phyloP scores from a whole-genome alignment of 2,797 vertebrate species.

The Artibeus lituratus region DNA sequence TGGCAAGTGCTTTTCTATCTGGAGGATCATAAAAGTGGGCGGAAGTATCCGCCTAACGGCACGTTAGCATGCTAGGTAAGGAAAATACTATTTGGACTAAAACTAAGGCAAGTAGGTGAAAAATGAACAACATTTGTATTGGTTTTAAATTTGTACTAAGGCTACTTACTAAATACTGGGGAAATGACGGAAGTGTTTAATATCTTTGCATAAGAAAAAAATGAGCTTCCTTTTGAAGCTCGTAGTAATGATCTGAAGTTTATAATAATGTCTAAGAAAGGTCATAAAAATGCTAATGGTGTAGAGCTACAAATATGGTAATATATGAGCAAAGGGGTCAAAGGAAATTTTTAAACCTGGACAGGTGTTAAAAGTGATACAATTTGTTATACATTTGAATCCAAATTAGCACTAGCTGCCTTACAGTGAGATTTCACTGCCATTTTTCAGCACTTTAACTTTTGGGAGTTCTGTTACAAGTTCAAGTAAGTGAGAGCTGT shows the following conservation, averaged over 20 bases:
- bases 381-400: conserved; percentile 16
- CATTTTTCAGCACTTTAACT: conserved; percentile 29
- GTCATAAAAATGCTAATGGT: conserved; percentile 3
- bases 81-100: background rate
- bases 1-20: conserved; percentile 32
- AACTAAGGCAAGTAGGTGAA: conserved; percentile 25
- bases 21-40: background rate
- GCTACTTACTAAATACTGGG: background rate
- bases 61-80: background rate
- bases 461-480: conserved; percentile 31
- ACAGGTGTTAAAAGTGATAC: conserved; percentile 16
- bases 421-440: conserved; percentile 26
- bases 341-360: background rate
- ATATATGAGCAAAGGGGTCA: background rate
- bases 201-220: conserved; percentile 13
- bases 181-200: conserved; percentile 21
- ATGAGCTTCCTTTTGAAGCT: background rate
- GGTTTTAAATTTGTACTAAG: conserved; percentile 42
- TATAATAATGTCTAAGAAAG: background rate
- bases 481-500: conserved; percentile 40
- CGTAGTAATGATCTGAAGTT: background rate
- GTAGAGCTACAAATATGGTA: background rate
- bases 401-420: conserved; percentile 9
- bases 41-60: background rate
- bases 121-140: conserved; percentile 6